Base-by-base conservation (phyloP, 1,140 invertebrate species). In the Atopsyche davidsoni region DNA sequence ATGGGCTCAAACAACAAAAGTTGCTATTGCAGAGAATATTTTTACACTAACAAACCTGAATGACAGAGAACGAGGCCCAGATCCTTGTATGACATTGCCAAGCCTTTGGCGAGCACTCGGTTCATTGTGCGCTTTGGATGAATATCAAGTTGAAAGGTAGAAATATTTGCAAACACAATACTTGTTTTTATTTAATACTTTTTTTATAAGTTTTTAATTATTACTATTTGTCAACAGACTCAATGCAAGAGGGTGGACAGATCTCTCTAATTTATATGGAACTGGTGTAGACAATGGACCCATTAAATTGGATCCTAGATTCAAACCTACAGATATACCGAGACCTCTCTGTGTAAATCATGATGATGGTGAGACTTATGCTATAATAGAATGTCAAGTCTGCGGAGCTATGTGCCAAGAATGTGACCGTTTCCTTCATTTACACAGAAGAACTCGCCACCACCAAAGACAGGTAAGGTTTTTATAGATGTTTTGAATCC, bases 331-430 rank as follows among this genome's bases (percentile, higher is more conserved):
- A 10, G 25, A 46, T 31, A 64, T 68, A 19, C 65, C 64, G 0
- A 65, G 74, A 0, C 67, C 74, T 4, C 85, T 86, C 22, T 99
- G 96, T 72, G 86, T 80, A 40, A 99, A 99, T 69, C 96, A 99
- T 66, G 96, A 99, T 65, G 96, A 99, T 66, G 90, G 91, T 1
- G 85, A 92, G 62, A 99, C 95, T 0, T 77, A 83, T 1, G 95
- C 95, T 1, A 89, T 96, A 32, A 92, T 98, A 36, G 85, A 90
- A 47, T 99, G 96, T 66, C 85, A 83, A 47, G 76, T 80, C 4
- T 99, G 96, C 65, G 92, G 91, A 2, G 89, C 93, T 58, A 73
- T 97, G 10, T 99, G 96, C 68, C 84, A 87, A 1, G 96, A 98
- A 62, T 99, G 96, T 69, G 95, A 98, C 69, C 77, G 92, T 18